Base-by-base conservation (phyloP, 2,797 vertebrate genomes). In the Sebastes iracundus region DNA sequence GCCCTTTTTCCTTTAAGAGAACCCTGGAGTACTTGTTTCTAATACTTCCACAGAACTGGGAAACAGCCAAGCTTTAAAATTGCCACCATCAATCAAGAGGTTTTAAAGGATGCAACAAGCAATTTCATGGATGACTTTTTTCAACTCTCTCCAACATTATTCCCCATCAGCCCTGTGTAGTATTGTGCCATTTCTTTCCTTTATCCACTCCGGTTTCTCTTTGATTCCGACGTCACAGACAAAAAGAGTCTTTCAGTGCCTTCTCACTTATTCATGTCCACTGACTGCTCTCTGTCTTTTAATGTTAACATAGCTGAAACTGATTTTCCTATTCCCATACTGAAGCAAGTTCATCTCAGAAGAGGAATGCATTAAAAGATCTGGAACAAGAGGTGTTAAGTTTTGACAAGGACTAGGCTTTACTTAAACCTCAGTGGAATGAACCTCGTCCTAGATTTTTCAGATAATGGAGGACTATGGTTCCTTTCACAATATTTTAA, bases 11-110 rank as follows among this genome's bases (percentile, higher is more conserved):
- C 73, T 83, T 85, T 79, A 83, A 80, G 30, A 86, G 65, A 82
- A 86, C 77, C 83, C 78, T 56, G 46, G 63, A 88, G 81, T 88
- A 76, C 80, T 88, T 53, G 83, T 58, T 86, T 89, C 90, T 88
- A 92, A 91, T 86, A 90, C 82, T 80, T 93, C 89, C 80, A 85
- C 77, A 46, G 60, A 86, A 90, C 92, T 90, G 89, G 82, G 85
- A 90, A 88, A 91, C 84, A 77, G 80, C 89, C 84, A 93, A 58
- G 86, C 85, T 92, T 92, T 92, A 92, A 95, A 95, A 95, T 95
- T 95, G 93, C 90, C 92, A 93, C 86, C 92, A 95, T 95, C 90
- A 92, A 94, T 94, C 90, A 95, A 92, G 87, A 88, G 79, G 86
- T 89, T 91, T 77, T 93, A 91, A 94, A 87, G 90, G 90, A 94